These are phyloP conservation scores for Helogale parvula DNA, from an alignment of 2,113 vertebrate species.

Conservation along the genomic window DNA sequence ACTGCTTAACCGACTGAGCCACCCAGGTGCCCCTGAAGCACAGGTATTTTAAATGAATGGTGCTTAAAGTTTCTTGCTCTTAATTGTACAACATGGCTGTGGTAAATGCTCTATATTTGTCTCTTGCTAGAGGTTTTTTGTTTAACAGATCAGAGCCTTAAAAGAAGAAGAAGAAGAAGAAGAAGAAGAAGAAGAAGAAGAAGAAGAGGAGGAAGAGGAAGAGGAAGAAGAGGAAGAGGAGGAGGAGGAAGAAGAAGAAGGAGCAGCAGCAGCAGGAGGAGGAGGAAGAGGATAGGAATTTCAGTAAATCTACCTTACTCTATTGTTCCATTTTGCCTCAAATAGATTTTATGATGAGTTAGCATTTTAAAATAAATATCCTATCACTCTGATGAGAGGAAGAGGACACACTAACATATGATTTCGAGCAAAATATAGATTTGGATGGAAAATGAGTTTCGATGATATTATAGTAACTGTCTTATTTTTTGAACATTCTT, in stretches of 20 bases:
- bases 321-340: slow-evolving; percentile 40
- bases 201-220: not conserved
- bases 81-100: not conserved
- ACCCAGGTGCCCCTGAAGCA: not conserved
- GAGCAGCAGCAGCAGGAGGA: not conserved
- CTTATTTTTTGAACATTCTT: not conserved
- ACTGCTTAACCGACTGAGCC: too few relatives aligned
- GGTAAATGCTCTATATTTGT: not conserved
- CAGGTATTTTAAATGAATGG: not conserved
- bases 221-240: not conserved
- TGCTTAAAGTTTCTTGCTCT: slow-evolving; percentile 1
- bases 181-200: not conserved
- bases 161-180: not conserved
- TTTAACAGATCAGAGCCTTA: not conserved
- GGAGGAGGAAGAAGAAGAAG: not conserved
- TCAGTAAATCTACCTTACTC: not conserved
- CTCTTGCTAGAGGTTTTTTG: not conserved
- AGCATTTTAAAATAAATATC: slow-evolving; percentile 40
- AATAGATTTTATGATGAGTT: slow-evolving; percentile 17
- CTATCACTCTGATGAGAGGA: not conserved
- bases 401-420: not conserved
- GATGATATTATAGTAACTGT: not conserved
- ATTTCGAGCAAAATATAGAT: slow-evolving; percentile 9
- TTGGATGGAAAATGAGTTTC: slow-evolving; percentile 4
- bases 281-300: not conserved